Percentiles rank a stretch among this genome's conserved stretches.
Conservation (phyloP, 2,113 vertebrate species). For the Nyctibius bracteatus region DNA sequence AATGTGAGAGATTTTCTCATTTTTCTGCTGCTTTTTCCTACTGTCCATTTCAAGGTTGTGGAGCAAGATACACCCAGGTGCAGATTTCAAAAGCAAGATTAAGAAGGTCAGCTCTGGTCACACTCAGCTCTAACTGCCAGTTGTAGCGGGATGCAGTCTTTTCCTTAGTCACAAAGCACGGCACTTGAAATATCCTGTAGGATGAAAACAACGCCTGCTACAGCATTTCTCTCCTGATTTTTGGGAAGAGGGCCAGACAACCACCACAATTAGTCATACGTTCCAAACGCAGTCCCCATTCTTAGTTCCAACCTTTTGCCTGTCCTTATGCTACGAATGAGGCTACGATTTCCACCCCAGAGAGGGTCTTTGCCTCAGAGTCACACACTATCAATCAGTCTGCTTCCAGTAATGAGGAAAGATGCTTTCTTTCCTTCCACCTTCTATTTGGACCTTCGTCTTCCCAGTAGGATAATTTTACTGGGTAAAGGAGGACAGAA, state of each 20-base stretch:
- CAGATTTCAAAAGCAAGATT: background rate
- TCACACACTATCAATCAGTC: conserved; percentile 18
- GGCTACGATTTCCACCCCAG: background rate
- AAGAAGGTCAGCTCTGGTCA: background rate
- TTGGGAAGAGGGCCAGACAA: conserved; percentile 13
- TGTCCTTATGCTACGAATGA: background rate
- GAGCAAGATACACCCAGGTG: background rate
- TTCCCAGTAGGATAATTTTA: conserved; percentile 1
- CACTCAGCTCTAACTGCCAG: background rate
- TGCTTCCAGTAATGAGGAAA: background rate
- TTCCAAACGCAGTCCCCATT: background rate
- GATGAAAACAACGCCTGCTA: background rate
- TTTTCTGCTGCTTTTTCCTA: background rate
- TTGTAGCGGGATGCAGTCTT: background rate
- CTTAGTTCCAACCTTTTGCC: background rate
- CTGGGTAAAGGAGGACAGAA: background rate
- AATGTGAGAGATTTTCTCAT: background rate
- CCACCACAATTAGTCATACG: background rate
- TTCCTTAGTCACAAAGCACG: background rate
- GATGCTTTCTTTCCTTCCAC: conserved; percentile 44
- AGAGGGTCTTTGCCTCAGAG: background rate
- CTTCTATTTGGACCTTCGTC: background rate
- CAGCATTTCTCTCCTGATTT: background rate
- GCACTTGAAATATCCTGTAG: background rate
- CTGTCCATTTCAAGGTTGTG: background rate